Evolutionary conservation across 2,113 vertebrate species (phyloP).

Genomic region (Siphamia tubifer): DNA sequence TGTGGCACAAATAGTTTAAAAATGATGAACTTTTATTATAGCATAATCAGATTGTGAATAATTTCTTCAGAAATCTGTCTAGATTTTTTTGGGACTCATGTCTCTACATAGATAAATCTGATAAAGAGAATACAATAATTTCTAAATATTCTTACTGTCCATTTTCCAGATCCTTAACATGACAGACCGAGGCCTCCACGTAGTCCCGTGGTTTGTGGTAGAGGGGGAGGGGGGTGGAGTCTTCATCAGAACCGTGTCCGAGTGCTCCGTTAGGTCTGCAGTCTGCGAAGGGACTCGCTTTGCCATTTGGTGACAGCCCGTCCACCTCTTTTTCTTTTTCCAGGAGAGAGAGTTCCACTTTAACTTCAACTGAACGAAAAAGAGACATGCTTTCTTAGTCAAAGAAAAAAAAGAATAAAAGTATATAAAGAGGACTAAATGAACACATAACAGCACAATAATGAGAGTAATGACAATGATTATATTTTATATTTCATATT

Average conservation of each 20-base stretch:
- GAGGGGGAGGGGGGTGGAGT: constrained; percentile 83
- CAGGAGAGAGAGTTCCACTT: constrained; percentile 95
- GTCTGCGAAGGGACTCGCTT: constrained; percentile 89
- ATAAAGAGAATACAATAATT: no score
- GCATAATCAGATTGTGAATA: no score
- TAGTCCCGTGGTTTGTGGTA: constrained; percentile 89
- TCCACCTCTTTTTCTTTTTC: constrained; percentile 95
- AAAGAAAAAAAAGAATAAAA: no score
- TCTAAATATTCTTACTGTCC: constrained; percentile 87
- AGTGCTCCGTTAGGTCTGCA: constrained; percentile 92
- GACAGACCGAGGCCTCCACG: constrained; percentile 92
- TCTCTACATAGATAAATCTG: no score
- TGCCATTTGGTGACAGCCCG: constrained; percentile 89
- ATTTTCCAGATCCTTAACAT: constrained; percentile 94
- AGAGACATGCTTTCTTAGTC: constrained; percentile 33
- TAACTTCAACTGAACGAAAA: constrained; percentile 94
- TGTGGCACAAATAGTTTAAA: no score
- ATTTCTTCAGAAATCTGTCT: no score
- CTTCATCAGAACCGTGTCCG: constrained; percentile 91
- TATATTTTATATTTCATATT: no score
- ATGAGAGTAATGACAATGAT: no score
- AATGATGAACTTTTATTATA: no score
- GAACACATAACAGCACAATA: not conserved
- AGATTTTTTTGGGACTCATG: no score
- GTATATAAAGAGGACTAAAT: not conserved